Percentiles rank a stretch among this genome's conserved stretches.
phyloP scores from a whole-genome alignment of 2,888 invertebrate genomes.

The Thalpophila matura region DNA sequence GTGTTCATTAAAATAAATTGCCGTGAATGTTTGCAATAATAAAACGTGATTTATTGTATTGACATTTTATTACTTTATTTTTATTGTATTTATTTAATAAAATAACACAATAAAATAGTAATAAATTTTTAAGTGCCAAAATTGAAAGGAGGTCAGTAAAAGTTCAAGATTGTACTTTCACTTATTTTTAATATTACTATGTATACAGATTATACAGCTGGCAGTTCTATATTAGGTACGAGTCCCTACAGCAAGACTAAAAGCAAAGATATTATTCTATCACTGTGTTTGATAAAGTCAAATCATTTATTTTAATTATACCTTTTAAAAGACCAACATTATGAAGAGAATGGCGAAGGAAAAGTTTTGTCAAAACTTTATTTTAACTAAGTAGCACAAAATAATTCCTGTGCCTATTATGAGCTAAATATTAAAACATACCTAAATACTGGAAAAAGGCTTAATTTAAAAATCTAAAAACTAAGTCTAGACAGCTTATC shows the following conservation, averaged over 20 bases:
- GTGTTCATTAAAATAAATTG: background rate
- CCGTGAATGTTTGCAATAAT: background rate
- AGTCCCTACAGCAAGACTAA: too few relatives aligned
- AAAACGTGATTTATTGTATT: background rate
- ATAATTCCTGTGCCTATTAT: background rate
- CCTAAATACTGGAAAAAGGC: too few relatives aligned
- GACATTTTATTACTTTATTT: constrained; percentile 13
- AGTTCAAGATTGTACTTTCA: constrained; percentile 2
- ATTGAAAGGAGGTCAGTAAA: constrained; percentile 18
- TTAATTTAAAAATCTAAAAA: constrained; percentile 21
- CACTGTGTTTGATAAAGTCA: too few relatives aligned
- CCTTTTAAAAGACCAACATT: too few relatives aligned
- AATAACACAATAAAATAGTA: background rate
- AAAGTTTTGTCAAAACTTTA: background rate
- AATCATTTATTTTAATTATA: too few relatives aligned
- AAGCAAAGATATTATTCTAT: too few relatives aligned
- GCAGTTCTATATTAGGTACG: too few relatives aligned
- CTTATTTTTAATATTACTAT: background rate
- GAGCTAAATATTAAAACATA: too few relatives aligned
- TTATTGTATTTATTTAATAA: constrained; percentile 9
- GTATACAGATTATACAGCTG: too few relatives aligned
- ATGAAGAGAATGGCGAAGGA: too few relatives aligned
- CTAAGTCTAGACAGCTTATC: constrained; percentile 44
- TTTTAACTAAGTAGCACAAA: too few relatives aligned
- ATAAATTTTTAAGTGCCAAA: background rate